Evolutionary conservation across 2,113 vertebrate species (phyloP).

Genomic region (Nothocercus nigrocapillus): DNA sequence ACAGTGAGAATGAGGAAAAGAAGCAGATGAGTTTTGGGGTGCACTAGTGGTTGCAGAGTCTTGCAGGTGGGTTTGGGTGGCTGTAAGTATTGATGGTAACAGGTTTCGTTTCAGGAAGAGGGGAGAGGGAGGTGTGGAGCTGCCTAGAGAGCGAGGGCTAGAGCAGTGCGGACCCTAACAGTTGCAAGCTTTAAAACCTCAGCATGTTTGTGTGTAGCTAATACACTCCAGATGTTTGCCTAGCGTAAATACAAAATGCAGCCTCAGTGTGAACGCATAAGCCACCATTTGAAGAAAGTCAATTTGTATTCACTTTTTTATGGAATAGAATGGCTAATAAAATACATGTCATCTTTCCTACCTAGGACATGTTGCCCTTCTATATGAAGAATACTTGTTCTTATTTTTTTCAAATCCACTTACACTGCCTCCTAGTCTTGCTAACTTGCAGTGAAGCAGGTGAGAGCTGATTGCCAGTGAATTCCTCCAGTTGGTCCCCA

Average conservation of each 20-base stretch:
- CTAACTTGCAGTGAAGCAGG: background rate
- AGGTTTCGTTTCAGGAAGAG: background rate
- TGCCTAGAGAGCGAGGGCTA: background rate
- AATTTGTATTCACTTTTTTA: accelerated
- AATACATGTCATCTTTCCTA: background rate
- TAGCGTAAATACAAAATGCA: accelerated
- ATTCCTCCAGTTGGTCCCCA: background rate
- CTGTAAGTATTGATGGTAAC: background rate
- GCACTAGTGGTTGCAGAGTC: too few species aligned
- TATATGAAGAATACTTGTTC: too few species aligned
- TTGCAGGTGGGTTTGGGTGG: background rate
- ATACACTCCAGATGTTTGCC: accelerated
- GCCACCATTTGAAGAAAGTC: background rate
- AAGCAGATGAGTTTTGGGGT: background rate
- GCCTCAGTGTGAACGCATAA: accelerated
- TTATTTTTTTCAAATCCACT: background rate
- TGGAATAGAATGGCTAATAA: background rate
- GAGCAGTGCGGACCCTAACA: too few species aligned
- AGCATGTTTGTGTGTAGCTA: background rate
- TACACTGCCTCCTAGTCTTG: background rate
- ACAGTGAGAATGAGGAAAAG: too few species aligned
- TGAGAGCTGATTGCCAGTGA: background rate
- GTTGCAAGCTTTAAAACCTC: too few species aligned
- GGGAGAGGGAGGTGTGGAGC: background rate
- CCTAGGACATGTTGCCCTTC: background rate